Percentiles rank a stretch among this genome's conserved stretches.
Conservation (phyloP, 2,113 vertebrate species). For the Pongo pygmaeus region DNA sequence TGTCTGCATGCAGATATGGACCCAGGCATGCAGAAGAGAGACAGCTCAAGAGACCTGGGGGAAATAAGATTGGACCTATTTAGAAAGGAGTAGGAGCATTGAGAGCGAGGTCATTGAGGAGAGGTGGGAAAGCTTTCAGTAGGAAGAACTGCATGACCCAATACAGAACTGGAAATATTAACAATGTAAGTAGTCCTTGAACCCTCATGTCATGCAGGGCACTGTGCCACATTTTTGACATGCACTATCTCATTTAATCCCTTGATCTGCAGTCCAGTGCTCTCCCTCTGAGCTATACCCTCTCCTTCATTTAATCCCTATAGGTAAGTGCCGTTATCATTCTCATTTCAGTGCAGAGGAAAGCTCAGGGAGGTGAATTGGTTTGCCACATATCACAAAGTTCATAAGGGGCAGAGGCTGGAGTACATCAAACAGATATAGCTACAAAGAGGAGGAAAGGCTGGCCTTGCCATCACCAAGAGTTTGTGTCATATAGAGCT, state of each 20-base stretch:
- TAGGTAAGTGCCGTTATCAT: background rate
- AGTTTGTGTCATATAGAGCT: background rate
- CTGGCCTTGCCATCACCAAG: background rate
- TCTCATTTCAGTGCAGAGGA: background rate
- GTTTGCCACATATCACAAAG: background rate
- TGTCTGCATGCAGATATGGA: background rate
- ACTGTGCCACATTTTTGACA: background rate
- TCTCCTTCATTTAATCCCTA: background rate
- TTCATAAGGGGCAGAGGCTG: background rate
- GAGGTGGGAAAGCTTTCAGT: background rate
- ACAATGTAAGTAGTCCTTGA: background rate
- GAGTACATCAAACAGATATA: background rate
- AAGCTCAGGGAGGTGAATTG: background rate
- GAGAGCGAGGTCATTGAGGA: background rate
- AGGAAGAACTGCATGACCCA: background rate
- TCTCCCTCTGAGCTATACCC: too few species aligned
- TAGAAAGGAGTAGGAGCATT: background rate
- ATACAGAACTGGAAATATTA: background rate
- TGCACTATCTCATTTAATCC: background rate
- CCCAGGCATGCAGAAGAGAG: background rate
- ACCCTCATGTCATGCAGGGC: background rate
- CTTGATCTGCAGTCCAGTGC: too few species aligned
- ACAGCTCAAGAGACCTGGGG: background rate
- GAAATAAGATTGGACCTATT: background rate
- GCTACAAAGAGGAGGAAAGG: background rate